Evolutionary conservation across 2,113 vertebrate genomes (phyloP), one percentile per base, ranked within the genome.

Genomic region (Oxygymnocypris stewartii): DNA sequence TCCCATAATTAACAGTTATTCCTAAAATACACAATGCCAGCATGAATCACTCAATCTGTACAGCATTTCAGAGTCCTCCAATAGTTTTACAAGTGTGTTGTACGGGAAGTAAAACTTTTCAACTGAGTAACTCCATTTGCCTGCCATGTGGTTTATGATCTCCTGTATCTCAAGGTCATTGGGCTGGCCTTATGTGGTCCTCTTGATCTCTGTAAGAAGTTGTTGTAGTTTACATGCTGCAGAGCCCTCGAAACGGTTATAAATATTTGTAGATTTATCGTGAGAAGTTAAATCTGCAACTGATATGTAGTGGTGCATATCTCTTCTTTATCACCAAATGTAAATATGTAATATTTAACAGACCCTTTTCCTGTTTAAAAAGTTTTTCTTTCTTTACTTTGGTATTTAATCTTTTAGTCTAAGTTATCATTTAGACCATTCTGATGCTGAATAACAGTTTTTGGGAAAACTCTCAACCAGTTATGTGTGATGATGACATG

Each of bases 1-100:
- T 77, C 37, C 28, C 40, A 79, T 90, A 84, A 89, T 91, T 88
- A 89, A 73, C 61, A 23, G 51, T 57, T 87, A 75, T 57, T 80
- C 73, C 40, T 65, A 40, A 65, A n/a, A 11, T 42, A 23, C 23
- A 37, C 47, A 67, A 63, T 57, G 74, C 31, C 63, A 37, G 47
- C 82, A 74, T 16, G 69, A 16, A 63, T 23, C 31, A 49, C 31
- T 51, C 61, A 63, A 10, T 76, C 87, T 65, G 57, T 47, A 6
- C 42, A 49, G 47, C 12, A 49, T 13, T 49, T 13, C 42, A 49
- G 47, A 20, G 28, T 54, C 6, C 54, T 78, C 25, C 25, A 31
- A 4, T 3, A 51, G 40, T 12, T 67, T 67, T 80, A 16, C 6
- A 63, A 25, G 4, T 44, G 7, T 61, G 9, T 35, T 82, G 6